phyloP scores from a whole-genome alignment of 2,113 vertebrate genomes.

The Morone saxatilis region DNA sequence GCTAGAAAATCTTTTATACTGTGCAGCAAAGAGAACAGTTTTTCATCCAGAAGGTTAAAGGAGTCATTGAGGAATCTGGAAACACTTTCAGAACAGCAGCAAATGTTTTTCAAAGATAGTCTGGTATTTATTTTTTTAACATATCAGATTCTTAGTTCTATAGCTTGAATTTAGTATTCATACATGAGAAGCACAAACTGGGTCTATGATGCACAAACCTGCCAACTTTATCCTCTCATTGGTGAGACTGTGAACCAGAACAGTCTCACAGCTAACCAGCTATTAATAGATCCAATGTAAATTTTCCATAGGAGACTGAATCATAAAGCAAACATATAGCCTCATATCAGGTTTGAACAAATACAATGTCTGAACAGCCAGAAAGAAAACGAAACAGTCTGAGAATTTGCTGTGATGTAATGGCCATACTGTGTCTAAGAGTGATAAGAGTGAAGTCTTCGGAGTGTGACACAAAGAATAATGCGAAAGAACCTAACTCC shows the following conservation, averaged over 20 bases:
- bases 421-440: conserved; percentile 55
- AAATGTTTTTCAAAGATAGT: neutral
- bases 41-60: neutral
- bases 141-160: neutral
- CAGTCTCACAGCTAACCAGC: conserved; percentile 16
- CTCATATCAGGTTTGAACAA: conserved; percentile 12
- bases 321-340: conserved; percentile 22
- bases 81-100: neutral
- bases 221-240: conserved; percentile 3
- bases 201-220: neutral
- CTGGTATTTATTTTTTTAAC: neutral
- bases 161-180: neutral
- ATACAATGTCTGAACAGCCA: conserved; percentile 11
- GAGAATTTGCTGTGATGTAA: conserved; percentile 87
- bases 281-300: conserved; percentile 14
- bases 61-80: neutral
- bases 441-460: conserved; percentile 48
- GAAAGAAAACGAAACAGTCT: conserved; percentile 82
- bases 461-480: conserved; percentile 24
- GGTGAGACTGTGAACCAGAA: neutral
- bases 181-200: neutral
- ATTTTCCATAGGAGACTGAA: conserved; percentile 22
- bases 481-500: neutral
- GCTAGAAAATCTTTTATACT: neutral
- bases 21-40: neutral